Evolutionary conservation across 2,113 vertebrate species (phyloP), one percentile per base, ranked within the genome.

Genomic region (Progne subis): DNA sequence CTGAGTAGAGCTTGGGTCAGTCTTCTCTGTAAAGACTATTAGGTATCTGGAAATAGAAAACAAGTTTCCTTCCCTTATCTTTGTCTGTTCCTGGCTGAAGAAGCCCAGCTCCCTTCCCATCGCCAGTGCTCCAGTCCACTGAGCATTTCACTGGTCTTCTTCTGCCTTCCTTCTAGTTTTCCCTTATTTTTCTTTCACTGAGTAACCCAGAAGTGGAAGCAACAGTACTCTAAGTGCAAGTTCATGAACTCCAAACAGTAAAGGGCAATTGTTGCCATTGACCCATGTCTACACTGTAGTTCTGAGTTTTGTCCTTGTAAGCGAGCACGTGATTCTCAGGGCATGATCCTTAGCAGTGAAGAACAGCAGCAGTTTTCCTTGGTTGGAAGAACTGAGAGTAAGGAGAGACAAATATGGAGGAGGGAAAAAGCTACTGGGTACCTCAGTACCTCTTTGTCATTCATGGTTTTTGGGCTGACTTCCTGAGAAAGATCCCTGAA

Each of bases 231-330:
- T 49, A 2, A 6, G 25, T 60, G 46, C 55, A 41, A 59, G 25
- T 11, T 56, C 23, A 26, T 21, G 32, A 71, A 21, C 23, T 47
- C 18, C 25, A 32, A 46, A 32, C 14, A 43, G 25, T 4, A 4
- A 75, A 47, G 32, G 31, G 49, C 29, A 41, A 37, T 69, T 1
- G 0, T 17, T 92, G 56, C n/a, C 57, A 20, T 44, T 71, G 61
- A 61, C 11, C 7, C 1, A 2, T 9, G 29, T 25, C n/a, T 55
- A 12, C 1, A 0, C 23, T 61, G 77, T 31, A 47, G 25, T 65
- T 71, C 31, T 78, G 28, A n/a, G 14, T 32, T 65, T 69, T 0
- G 0, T 59, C 60, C 24, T 44, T 49, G 25, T 7, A 11, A 69
- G 32, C 31, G 7, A 49, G 14, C 26, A 19, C 5, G 1, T 34